These are phyloP conservation scores for Pseudomyrmex flavicornis DNA, from an alignment of 1,140 invertebrate species.

Conservation along the genomic window DNA sequence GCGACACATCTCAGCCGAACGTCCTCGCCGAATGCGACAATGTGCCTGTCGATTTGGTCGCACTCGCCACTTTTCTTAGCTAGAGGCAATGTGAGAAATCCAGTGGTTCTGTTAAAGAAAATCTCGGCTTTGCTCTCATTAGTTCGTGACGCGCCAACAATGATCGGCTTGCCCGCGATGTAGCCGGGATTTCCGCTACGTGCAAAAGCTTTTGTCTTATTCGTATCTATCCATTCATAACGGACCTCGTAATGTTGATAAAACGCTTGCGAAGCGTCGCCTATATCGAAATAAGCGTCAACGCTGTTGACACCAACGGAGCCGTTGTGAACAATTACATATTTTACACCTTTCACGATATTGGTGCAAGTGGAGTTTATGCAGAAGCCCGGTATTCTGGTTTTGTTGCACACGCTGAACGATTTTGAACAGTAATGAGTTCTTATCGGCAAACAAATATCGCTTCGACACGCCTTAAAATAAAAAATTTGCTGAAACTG, in stretches of 20 bases:
- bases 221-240: slow-evolving; percentile 84
- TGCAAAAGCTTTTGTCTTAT: slow-evolving; percentile 77
- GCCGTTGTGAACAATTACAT: slow-evolving; percentile 87
- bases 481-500: slow-evolving; percentile 39
- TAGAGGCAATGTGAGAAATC: slow-evolving; percentile 83
- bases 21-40: slow-evolving; percentile 85
- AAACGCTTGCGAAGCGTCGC: slow-evolving; percentile 82
- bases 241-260: slow-evolving; percentile 85
- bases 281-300: slow-evolving; percentile 81
- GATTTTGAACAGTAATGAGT: slow-evolving; percentile 81
- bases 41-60: slow-evolving; percentile 77
- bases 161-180: slow-evolving; percentile 87
- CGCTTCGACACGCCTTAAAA: slow-evolving; percentile 84
- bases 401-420: slow-evolving; percentile 76
- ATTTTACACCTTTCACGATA: slow-evolving; percentile 85
- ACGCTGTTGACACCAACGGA: slow-evolving; percentile 85
- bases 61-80: slow-evolving; percentile 81
- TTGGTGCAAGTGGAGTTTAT: slow-evolving; percentile 77
- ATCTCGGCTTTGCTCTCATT: slow-evolving; percentile 72
- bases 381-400: slow-evolving; percentile 67
- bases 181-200: slow-evolving; percentile 91
- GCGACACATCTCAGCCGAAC: slow-evolving; percentile 83
- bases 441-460: slow-evolving; percentile 83
- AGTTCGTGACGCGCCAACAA: slow-evolving; percentile 83
- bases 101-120: slow-evolving; percentile 77